Conservation (phyloP, 2,888 invertebrate species). For the Mesorhabditis sp. region DNA sequence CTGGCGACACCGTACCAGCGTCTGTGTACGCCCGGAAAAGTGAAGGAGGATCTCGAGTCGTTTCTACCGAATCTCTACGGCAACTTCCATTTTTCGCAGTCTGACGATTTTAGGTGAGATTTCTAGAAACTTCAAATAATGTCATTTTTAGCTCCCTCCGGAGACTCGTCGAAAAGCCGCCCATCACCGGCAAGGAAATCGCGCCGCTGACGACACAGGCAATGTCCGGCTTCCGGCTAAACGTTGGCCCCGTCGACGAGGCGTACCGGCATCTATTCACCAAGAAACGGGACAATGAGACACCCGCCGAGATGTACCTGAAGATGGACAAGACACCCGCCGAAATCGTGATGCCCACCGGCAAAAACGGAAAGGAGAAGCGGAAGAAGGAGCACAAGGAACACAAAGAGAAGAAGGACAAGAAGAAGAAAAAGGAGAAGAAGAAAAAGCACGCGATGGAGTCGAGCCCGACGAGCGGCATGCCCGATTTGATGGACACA, state of each 20-base stretch:
- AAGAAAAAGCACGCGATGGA: slow-evolving; percentile 15
- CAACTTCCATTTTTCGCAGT: slow-evolving; percentile 30
- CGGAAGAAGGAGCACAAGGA: slow-evolving; percentile 27
- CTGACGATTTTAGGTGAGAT: slow-evolving; percentile 28
- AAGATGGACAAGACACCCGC: slow-evolving; percentile 16
- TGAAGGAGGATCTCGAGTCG: slow-evolving; percentile 34
- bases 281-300: slow-evolving; percentile 6
- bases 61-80: slow-evolving; percentile 47
- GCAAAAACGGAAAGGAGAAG: slow-evolving; percentile 2
- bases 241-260: slow-evolving; percentile 39
- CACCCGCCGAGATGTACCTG: slow-evolving; percentile 5
- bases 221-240: slow-evolving; percentile 37
- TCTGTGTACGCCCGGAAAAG: slow-evolving; percentile 22
- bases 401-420: slow-evolving; percentile 36
- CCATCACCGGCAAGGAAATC: slow-evolving; percentile 45
- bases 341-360: slow-evolving; percentile 9
- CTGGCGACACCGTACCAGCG: slow-evolving; percentile 24
- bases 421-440: slow-evolving; percentile 32
- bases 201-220: slow-evolving; percentile 26
- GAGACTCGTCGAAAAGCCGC: slow-evolving; percentile 42
- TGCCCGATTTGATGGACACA: too few relatives aligned
- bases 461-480: too few relatives aligned
- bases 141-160: slow-evolving; percentile 27
- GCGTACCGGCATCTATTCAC: slow-evolving; percentile 30
- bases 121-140: not conserved